A percentile compares a stretch with the other conserved stretches of the same genome.
Evolutionary conservation across 2,797 vertebrate species (phyloP).

Genomic region (Garrulus glandarius): DNA sequence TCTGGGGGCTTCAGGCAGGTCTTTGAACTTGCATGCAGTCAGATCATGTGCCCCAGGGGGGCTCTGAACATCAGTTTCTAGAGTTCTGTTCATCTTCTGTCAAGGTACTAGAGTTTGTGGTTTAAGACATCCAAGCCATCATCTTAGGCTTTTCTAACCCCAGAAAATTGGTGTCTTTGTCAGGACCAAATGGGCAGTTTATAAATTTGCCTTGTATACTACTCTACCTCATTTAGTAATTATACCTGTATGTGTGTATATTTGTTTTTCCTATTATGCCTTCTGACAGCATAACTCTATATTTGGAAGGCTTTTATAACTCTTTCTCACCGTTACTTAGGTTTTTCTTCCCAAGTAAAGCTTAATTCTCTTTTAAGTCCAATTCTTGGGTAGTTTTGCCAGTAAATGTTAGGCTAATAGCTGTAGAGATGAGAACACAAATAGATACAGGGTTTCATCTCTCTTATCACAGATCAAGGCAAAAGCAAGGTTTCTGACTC

Average conservation of each 20-base stretch:
- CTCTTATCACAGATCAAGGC: conserved; percentile 3
- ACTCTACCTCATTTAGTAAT: background rate
- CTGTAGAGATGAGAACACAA: background rate
- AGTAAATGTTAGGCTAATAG: background rate
- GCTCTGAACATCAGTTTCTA: background rate
- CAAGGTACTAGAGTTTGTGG: background rate
- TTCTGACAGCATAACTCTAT: background rate
- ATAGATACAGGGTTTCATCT: background rate
- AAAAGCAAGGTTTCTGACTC: conserved; percentile 8
- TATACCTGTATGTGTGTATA: background rate
- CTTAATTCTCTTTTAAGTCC: background rate
- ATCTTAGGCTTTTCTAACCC: background rate
- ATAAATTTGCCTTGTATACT: background rate
- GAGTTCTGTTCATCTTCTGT: background rate
- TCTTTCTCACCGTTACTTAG: background rate
- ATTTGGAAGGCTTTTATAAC: background rate
- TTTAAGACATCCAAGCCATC: background rate
- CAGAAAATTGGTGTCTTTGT: background rate
- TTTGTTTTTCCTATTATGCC: background rate
- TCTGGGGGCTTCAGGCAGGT: background rate
- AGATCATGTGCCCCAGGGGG: background rate
- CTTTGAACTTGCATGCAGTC: background rate
- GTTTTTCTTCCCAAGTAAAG: background rate
- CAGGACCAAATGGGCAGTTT: background rate
- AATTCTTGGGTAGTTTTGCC: background rate